Evolutionary conservation across 2,888 invertebrate species (phyloP), one percentile per base, ranked within the genome.

Genomic region (Amaurobius ferox): DNA sequence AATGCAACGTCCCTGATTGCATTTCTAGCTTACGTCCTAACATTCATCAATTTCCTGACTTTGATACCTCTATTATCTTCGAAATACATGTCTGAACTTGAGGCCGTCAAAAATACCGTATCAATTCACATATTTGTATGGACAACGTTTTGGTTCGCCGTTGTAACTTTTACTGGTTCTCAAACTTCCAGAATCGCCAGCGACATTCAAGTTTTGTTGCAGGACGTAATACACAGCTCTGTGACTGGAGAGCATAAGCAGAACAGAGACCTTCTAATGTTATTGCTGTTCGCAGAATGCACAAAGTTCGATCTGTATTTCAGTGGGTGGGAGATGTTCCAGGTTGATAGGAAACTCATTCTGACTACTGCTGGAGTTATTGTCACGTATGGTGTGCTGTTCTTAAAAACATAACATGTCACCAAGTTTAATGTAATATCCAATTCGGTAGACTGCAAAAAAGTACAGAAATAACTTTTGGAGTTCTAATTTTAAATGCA

Each of bases 321-420:
- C n/a, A 73, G 67, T 2, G 73, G 67, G 0, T 80, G 73, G 67
- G 67, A 73, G 3, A 80, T 73, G 80, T 80, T 80, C 64, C 9
- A 39, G 0, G 67, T 80, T 0, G 39, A 80, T 26, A 80, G 67
- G 40, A 73, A 39, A 40, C 28, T 80, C 11, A 64, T 80, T 40
- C 61, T 80, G 6, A 73, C 66, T 0, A 80, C 73, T n/a, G n/a
- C 48, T 40, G 67, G 80, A 11, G 73, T 80, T 7, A 19, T 80
- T 23, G 61, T 73, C 9, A 73, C 80, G 1, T 80, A 80, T 16
- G 80, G 80, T 7, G 80, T 80, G 0, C 16, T 79, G 40, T 72
- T 79, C 16, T 44, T 44, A 16, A 44, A 44, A 16, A 11, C 6
- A 11, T 44, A 44, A 35, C 11, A 7, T 35, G 35, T 35, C 6